A percentile compares a stretch with the other conserved stretches of the same genome.
Conservation (phyloP, 2,888 invertebrate species). For the Cataglyphis altisquamis region DNA sequence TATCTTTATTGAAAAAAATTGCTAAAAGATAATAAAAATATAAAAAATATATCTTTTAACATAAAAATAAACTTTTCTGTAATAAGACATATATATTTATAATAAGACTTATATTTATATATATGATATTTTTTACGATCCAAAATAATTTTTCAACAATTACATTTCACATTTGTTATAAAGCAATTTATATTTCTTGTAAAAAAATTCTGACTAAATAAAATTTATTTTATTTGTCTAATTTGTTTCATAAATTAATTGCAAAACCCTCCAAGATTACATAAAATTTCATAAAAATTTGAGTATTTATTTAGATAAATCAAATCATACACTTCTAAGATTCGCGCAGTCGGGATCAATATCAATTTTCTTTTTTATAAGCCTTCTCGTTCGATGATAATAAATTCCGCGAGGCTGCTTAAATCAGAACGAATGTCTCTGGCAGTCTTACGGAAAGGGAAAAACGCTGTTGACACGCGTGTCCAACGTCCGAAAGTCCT, state of each 20-base stretch:
- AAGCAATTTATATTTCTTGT: neutral
- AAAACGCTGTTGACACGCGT: slow-evolving; percentile 74
- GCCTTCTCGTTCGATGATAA: slow-evolving; percentile 17
- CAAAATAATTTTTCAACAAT: neutral
- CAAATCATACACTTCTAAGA: neutral
- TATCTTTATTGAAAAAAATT: neutral
- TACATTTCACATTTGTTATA: neutral
- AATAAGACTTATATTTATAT: no score
- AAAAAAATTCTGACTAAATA: neutral
- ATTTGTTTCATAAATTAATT: neutral
- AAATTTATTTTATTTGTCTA: neutral
- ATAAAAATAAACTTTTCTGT: neutral
- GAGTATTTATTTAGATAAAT: neutral
- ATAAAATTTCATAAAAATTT: neutral
- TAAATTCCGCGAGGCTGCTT: slow-evolving; percentile 63
- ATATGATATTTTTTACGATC: neutral
- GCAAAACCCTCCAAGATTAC: neutral
- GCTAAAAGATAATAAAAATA: neutral
- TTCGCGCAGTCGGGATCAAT: neutral
- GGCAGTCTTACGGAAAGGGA: slow-evolving; percentile 44
- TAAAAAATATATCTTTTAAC: neutral
- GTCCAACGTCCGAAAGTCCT: slow-evolving; percentile 71
- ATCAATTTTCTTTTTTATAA: neutral
- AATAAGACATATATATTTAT: neutral
- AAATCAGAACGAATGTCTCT: slow-evolving; percentile 60